phyloP scores from a whole-genome alignment of 2,888 invertebrate species.

The Apamea sordens region DNA sequence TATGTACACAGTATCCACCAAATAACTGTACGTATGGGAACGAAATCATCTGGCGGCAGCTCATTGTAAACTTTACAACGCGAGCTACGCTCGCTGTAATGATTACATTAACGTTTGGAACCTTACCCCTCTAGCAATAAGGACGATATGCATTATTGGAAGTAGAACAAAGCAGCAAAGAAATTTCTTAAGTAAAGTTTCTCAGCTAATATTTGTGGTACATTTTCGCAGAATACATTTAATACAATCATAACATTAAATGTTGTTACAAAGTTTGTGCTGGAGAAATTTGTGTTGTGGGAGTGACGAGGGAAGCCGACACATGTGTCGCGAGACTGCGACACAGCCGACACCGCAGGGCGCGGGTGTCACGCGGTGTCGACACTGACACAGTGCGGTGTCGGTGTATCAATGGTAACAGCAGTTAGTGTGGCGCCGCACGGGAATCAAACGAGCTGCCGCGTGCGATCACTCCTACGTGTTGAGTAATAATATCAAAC shows the following conservation, averaged over 20 bases:
- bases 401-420: constrained; percentile 23
- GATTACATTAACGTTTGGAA: constrained; percentile 56
- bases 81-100: constrained; percentile 54
- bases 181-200: constrained; percentile 79
- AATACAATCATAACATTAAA: constrained; percentile 84
- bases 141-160: constrained; percentile 15
- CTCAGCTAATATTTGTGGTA: constrained; percentile 83
- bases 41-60: constrained; percentile 76
- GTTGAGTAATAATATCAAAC: constrained; percentile 18
- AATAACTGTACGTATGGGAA: constrained; percentile 79
- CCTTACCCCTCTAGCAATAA: constrained; percentile 67
- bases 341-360: constrained; percentile 24
- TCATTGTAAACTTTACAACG: constrained; percentile 72
- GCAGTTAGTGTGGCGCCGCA: constrained; percentile 4
- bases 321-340: constrained; percentile 42
- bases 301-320: constrained; percentile 47
- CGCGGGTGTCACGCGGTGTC: constrained; percentile 23
- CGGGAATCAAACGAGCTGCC: constrained; percentile 30
- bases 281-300: constrained; percentile 51
- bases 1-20: constrained; percentile 71
- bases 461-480: background rate
- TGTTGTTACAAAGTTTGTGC: constrained; percentile 78
- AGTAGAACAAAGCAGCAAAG: constrained; percentile 58
- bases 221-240: constrained; percentile 82
- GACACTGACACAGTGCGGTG: constrained; percentile 37